phyloP scores from a whole-genome alignment of 2,797 vertebrate genomes.

The Neostethus bicornis region DNA sequence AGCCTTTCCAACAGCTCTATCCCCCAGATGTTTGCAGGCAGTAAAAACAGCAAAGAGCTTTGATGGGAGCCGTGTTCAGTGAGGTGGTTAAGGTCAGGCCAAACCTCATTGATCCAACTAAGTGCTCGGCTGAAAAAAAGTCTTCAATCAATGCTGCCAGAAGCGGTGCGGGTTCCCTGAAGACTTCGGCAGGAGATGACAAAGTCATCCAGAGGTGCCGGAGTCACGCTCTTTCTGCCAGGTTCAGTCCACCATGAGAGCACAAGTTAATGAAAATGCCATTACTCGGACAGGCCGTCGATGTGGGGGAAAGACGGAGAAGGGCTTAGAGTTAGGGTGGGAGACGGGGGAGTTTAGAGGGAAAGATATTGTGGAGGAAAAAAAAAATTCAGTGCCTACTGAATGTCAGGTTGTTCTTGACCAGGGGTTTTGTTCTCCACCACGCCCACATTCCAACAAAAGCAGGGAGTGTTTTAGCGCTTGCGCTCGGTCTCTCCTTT shows the following conservation, averaged over 20 bases:
- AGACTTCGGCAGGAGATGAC: constrained; percentile 39
- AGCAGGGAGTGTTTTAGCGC: no score
- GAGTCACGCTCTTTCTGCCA: constrained; percentile 18
- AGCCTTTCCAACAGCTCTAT: constrained; percentile 28
- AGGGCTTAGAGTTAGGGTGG: neutral
- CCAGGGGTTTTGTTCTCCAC: no score
- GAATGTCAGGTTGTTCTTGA: no score
- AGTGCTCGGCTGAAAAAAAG: constrained; percentile 62
- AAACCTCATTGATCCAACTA: constrained; percentile 67
- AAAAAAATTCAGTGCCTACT: no score
- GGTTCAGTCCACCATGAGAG: constrained; percentile 12
- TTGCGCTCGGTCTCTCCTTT: no score
- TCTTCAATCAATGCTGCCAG: constrained; percentile 63
- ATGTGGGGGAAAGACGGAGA: constrained; percentile 6
- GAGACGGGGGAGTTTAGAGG: constrained; percentile 12
- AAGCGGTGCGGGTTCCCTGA: constrained; percentile 53
- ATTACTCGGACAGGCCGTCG: constrained; percentile 26
- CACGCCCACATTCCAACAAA: no score
- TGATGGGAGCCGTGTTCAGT: constrained; percentile 39
- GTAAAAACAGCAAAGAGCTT: constrained; percentile 43
- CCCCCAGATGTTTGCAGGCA: constrained; percentile 32
- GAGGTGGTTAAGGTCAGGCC: constrained; percentile 62
- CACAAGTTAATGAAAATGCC: constrained; percentile 52
- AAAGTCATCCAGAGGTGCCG: constrained; percentile 38
- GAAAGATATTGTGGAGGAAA: no score